Conservation (phyloP, 2,113 vertebrate species). For the Podiceps cristatus region DNA sequence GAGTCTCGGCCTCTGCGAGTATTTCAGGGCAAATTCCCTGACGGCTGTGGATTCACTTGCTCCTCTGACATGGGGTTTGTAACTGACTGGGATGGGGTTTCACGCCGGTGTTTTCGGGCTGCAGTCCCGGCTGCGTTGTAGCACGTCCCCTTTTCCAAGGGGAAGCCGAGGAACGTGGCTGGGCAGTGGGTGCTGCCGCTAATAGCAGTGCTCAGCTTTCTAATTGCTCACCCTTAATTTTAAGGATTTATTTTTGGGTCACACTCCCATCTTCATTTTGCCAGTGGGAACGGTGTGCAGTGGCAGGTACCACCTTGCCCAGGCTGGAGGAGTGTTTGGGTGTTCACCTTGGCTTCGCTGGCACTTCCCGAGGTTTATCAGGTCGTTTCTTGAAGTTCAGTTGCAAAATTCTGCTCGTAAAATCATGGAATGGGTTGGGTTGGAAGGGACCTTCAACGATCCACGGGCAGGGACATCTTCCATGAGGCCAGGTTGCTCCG, state of each 20-base stretch:
- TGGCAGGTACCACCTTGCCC: not conserved
- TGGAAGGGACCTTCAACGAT: not conserved
- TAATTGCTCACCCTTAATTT: not conserved
- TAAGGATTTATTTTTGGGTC: not conserved
- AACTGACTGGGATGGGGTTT: not conserved
- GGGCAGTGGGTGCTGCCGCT: not conserved
- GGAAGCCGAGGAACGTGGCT: not conserved
- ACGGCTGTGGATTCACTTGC: rapidly evolving
- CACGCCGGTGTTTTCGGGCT: rapidly evolving
- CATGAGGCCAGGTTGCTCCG: too few relatives aligned
- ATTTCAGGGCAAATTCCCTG: too few relatives aligned
- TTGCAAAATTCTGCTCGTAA: not conserved
- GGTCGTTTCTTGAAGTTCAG: not conserved
- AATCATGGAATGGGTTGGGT: too few relatives aligned
- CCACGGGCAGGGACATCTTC: not conserved
- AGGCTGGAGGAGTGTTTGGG: not conserved
- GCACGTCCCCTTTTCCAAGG: not conserved
- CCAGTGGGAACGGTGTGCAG: not conserved
- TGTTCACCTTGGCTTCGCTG: not conserved
- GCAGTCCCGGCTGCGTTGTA: not conserved
- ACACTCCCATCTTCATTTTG: not conserved
- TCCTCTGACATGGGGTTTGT: not conserved
- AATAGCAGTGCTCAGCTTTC: rapidly evolving
- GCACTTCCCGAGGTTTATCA: not conserved
- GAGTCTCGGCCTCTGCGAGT: too few relatives aligned